phyloP scores from a whole-genome alignment of 2,888 invertebrate genomes.

The Hirudinaria manillensis region DNA sequence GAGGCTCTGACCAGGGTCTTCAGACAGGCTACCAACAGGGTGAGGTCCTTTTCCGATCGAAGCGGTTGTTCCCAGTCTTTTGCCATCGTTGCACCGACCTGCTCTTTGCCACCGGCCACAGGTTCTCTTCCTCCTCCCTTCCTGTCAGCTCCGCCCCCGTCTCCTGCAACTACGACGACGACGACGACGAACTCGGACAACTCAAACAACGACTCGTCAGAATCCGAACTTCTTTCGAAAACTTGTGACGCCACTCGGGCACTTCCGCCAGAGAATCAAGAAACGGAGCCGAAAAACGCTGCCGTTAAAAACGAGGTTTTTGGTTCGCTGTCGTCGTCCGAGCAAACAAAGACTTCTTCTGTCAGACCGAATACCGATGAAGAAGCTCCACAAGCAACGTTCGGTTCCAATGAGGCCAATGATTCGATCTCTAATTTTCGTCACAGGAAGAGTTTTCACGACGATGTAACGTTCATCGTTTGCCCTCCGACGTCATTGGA shows the following conservation, averaged over 20 bases:
- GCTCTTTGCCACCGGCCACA: too few species aligned
- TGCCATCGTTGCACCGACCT: background rate
- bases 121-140: too few species aligned
- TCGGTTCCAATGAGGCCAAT: background rate
- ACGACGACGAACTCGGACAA: background rate
- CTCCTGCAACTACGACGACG: background rate
- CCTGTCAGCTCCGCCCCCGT: too few species aligned
- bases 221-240: background rate
- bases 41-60: slow-evolving; percentile 29
- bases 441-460: background rate
- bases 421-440: background rate
- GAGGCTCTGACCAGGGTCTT: slow-evolving; percentile 38
- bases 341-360: background rate
- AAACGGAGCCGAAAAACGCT: background rate
- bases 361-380: background rate
- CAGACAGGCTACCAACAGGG: slow-evolving; percentile 39
- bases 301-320: too few species aligned
- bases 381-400: background rate
- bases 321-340: background rate
- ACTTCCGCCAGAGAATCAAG: background rate
- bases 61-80: background rate
- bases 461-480: background rate
- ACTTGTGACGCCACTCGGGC: too few species aligned
- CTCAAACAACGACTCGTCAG: background rate
- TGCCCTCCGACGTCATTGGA: background rate